A percentile compares a stretch with the other conserved stretches of the same genome.
Evolutionary conservation across 2,797 vertebrate genomes (phyloP).

Genomic region (Alauda arvensis): DNA sequence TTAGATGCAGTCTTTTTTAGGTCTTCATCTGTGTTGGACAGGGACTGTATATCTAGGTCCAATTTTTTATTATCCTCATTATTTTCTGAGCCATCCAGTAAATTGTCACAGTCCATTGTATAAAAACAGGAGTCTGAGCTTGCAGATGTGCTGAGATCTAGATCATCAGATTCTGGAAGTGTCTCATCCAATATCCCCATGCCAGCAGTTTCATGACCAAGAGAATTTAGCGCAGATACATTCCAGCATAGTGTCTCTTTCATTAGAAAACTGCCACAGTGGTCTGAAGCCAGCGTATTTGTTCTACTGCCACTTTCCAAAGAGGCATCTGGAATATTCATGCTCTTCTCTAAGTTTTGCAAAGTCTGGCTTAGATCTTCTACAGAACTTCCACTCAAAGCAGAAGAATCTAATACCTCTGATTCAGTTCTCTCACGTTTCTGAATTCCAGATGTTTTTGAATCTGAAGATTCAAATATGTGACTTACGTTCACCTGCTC

Average conservation of each 20-base stretch:
- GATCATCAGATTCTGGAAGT: slow-evolving; percentile 32
- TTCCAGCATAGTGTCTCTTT: background rate
- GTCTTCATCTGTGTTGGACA: background rate
- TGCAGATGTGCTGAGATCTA: background rate
- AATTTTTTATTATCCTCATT: background rate
- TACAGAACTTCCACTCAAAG: background rate
- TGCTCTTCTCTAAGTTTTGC: background rate
- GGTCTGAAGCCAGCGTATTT: background rate
- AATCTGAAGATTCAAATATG: background rate
- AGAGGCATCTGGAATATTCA: background rate
- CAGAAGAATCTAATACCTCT: background rate
- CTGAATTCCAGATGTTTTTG: background rate
- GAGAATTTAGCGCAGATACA: background rate
- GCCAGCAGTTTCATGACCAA: background rate
- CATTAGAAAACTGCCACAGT: background rate
- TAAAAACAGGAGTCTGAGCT: background rate
- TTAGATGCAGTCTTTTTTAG: slow-evolving; percentile 15
- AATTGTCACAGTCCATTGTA: background rate
- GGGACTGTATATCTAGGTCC: background rate
- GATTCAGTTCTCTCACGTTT: background rate
- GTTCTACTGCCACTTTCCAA: background rate
- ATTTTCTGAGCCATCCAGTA: background rate
- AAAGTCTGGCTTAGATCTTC: background rate
- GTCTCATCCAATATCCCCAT: slow-evolving; percentile 61
- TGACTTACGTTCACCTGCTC: background rate